phyloP scores from a whole-genome alignment of 2,888 invertebrate genomes.

The Penaeus monodon region DNA sequence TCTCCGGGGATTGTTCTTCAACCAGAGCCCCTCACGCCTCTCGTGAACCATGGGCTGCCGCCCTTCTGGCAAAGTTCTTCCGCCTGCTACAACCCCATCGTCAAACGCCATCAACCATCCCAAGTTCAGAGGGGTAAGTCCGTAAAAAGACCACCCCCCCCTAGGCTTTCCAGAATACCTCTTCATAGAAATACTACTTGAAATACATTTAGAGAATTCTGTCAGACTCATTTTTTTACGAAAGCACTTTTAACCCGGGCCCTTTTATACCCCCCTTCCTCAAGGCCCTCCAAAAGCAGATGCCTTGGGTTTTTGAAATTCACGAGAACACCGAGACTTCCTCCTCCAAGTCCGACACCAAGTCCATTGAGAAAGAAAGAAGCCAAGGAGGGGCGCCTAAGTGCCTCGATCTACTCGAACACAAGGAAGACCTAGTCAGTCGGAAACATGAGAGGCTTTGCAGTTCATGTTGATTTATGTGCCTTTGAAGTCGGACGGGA shows the following conservation, averaged over 20 bases:
- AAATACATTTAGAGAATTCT: too few relatives aligned
- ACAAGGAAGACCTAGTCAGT: too few relatives aligned
- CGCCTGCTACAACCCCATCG: constrained; percentile 68
- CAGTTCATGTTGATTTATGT: too few relatives aligned
- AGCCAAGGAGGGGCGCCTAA: constrained; percentile 14
- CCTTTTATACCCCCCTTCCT: not conserved
- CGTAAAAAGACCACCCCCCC: too few relatives aligned
- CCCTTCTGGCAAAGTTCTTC: constrained; percentile 71
- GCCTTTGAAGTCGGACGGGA: too few relatives aligned
- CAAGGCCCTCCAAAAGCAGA: constrained; percentile 49
- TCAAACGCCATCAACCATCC: constrained; percentile 68
- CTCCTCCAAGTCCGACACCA: constrained; percentile 12
- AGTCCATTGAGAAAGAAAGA: constrained; percentile 17
- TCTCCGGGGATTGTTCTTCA: constrained; percentile 32
- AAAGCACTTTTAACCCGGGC: too few relatives aligned
- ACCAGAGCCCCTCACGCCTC: constrained; percentile 58
- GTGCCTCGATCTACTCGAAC: not conserved
- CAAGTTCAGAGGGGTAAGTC: constrained; percentile 64
- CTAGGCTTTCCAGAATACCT: too few relatives aligned
- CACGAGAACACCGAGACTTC: constrained; percentile 44
- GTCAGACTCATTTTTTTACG: too few relatives aligned
- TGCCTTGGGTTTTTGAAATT: constrained; percentile 58
- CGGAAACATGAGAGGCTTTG: too few relatives aligned
- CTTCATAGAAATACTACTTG: too few relatives aligned
- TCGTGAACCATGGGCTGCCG: constrained; percentile 67